phyloP scores from a whole-genome alignment of 92 coral and sea anemone genomes.

The Paramuricea clavata region DNA sequence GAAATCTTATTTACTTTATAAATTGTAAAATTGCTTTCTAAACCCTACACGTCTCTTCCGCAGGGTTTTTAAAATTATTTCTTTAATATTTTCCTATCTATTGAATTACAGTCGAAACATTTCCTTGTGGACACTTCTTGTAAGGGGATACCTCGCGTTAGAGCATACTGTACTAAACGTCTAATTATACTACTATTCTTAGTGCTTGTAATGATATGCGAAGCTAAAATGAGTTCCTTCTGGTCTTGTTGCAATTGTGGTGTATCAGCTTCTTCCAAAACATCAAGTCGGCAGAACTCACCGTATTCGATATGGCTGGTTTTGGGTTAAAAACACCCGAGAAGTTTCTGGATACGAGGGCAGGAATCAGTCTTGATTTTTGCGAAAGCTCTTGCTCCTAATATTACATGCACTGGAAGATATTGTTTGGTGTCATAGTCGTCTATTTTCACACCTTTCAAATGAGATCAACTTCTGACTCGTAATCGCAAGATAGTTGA shows the following conservation, averaged over 20 bases:
- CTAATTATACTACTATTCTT: too few relatives aligned
- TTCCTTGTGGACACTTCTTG: too few relatives aligned
- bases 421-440: slow-evolving; percentile 18
- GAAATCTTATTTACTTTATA: too few relatives aligned
- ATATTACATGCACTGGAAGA: slow-evolving; percentile 39
- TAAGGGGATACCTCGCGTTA: too few relatives aligned
- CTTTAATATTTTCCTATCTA: too few relatives aligned
- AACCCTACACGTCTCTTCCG: too few relatives aligned
- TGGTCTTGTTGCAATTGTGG: slow-evolving; percentile 33
- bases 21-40: too few relatives aligned
- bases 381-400: slow-evolving; percentile 41
- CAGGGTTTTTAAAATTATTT: too few relatives aligned
- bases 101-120: too few relatives aligned
- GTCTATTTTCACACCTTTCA: slow-evolving; percentile 43
- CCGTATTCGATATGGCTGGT: slow-evolving; percentile 30
- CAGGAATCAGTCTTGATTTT: slow-evolving; percentile 40
- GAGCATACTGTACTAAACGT: too few relatives aligned
- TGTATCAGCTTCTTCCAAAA: background rate
- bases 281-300: slow-evolving; percentile 35
- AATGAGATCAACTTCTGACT: slow-evolving; percentile 22
- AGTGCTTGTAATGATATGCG: too few relatives aligned
- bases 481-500: slow-evolving; percentile 28
- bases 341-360: slow-evolving; percentile 16
- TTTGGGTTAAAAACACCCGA: background rate
- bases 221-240: too few relatives aligned